Evolutionary conservation across 2,113 vertebrate species (phyloP), one percentile per base, ranked within the genome.

Genomic region (Cichladusa arquata): DNA sequence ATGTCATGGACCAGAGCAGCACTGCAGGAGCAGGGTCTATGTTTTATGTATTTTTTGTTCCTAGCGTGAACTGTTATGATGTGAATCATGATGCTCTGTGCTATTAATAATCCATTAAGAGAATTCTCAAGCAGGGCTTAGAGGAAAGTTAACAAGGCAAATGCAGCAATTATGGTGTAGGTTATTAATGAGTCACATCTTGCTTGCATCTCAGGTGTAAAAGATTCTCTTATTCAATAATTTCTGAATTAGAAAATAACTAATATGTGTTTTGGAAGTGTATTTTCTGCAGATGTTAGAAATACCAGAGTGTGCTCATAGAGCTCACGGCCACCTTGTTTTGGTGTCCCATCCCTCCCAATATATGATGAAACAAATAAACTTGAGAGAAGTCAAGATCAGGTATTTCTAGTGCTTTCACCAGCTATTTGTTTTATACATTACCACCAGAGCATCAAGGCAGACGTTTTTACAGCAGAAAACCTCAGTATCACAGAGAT

Each of bases 41-140:
- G 79, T 88, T 95, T 95, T 93, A 93, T 96, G 90, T 79, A 94
- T 92, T 88, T 50, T 95, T 71, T 81, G 42, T 90, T 95, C 85
- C 54, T 87, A 23, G 34, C 50, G n/a, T 80, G 71, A 38, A 19
- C 64, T 81, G 92, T 71, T 86, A 93, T 3, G 92, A 93, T 89
- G 73, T 89, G 90, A 95, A 66, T 79, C 58, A 13, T 29, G 57
- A 60, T 47, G 71, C 34, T 88, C 72, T 67, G 22, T 73, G 56
- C 14, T 42, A 83, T 96, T 81, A 95, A 94, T 96, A 96, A 96
- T 81, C 83, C 47, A 95, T 92, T 64, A 92, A 73, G 17, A 77
- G 90, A 88, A 70, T 90, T 53, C 82, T 94, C 76, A 88, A 66
- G 62, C 56, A 96, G 29, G 60, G 33, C 85, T 85, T 90, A 92